Base-by-base conservation (phyloP, 2,888 invertebrate species). In the Agelastica alni region DNA sequence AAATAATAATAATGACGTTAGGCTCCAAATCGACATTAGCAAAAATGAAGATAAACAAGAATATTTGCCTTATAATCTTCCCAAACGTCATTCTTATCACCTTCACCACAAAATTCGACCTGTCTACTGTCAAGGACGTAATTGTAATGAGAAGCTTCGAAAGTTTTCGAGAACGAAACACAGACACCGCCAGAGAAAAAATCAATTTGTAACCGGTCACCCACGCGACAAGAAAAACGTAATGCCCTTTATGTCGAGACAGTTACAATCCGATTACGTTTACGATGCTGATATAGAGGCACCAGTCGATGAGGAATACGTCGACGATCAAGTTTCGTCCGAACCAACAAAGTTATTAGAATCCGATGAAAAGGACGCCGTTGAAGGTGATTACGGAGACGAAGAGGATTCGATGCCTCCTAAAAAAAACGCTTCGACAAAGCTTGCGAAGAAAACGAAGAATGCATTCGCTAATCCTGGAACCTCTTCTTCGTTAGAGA, bases 301-400 rank as follows among this genome's bases (percentile, higher is more conserved):
- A 4, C 53, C 60, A 10, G 41, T 51, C 13, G 51, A 55, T 14
- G 45, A 56, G 36, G 26, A 48, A 31, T 28, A 22, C 3, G 34
- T 12, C 3, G 48, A 51, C 17, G 52, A 34, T 16, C 13, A 28
- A 7, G 18, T 20, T 30, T 37, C 56, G 4, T 46, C 55, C 9
- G 45, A 56, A 37, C 32, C 41, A 16, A 12, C 36, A 4, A 12
- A 26, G 6, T 41, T 22, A 6, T 28, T 31, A 16, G 42, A n/a
- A 6, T 10, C 41, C 1, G 2, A 52, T 1, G 56, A 52, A 26
- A 57, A 59, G 41, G 42, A 57, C 4, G 52, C 59, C 4, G 60
- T 60, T 1, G 67, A 66, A 56, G 65, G 63, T n/a, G 66, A 68
- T 16, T 65, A 67, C 41, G 57, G 61, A 0, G 66, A 67, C 28